These are phyloP conservation scores for Notoglanidium macrostoma DNA, from an alignment of 2,797 vertebrate species.

Conservation along the genomic window DNA sequence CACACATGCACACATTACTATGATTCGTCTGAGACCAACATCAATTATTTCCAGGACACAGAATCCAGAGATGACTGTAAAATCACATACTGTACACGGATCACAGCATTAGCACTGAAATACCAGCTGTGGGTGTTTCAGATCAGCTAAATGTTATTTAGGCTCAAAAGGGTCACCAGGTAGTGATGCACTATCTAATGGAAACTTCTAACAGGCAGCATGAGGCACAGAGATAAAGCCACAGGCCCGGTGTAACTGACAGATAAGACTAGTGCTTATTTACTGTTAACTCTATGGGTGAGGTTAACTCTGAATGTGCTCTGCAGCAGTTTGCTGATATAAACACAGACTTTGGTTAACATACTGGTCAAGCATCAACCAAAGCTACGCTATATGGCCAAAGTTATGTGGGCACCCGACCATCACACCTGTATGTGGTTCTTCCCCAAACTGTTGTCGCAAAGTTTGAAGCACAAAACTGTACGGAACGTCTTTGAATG, in stretches of 20 bases:
- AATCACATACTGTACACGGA: not conserved
- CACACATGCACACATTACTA: not conserved
- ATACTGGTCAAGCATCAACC: not conserved
- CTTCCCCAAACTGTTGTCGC: not conserved
- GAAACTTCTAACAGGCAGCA: slow-evolving; percentile 42
- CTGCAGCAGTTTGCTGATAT: slow-evolving; percentile 23
- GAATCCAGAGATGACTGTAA: not conserved
- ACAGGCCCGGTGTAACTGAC: slow-evolving; percentile 28
- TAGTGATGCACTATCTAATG: slow-evolving; percentile 29
- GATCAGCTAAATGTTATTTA: slow-evolving; percentile 15
- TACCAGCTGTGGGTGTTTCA: not conserved
- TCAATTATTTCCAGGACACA: not conserved
- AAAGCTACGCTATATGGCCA: not conserved
- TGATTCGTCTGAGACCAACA: not conserved
- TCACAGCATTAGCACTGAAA: not conserved
- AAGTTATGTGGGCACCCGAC: not conserved
- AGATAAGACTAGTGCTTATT: slow-evolving; percentile 55
- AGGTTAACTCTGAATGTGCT: slow-evolving; percentile 24
- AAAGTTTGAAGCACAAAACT: not conserved
- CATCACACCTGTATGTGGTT: no score
- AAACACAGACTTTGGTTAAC: not conserved
- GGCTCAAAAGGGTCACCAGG: slow-evolving; percentile 19
- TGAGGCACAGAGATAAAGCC: slow-evolving; percentile 51
- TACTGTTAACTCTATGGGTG: slow-evolving; percentile 30
- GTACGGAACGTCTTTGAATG: not conserved